These are phyloP conservation scores for Pachycephus smyrnensis DNA, from an alignment of 2,888 invertebrate genomes.

Conservation along the genomic window DNA sequence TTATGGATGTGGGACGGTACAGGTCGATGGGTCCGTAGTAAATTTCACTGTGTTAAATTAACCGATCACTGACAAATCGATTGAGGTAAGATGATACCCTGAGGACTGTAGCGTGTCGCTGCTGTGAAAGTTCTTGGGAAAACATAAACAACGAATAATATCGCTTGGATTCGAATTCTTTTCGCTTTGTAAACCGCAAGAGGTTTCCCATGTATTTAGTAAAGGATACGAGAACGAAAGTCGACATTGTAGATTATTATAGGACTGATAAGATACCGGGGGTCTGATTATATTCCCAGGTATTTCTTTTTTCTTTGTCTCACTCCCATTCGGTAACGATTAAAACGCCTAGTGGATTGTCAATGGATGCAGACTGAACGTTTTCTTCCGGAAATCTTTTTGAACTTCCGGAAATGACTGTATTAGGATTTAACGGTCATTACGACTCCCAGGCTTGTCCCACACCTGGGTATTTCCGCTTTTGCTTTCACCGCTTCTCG, in stretches of 20 bases:
- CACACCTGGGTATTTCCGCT: conserved; percentile 38
- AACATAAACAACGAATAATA: background rate
- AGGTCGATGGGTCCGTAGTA: background rate
- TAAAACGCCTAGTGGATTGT: background rate
- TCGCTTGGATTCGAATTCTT: conserved; percentile 13
- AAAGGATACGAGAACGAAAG: background rate
- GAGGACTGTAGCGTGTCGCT: conserved; percentile 51
- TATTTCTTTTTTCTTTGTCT: background rate
- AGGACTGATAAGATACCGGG: conserved; percentile 15
- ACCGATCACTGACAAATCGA: conserved; percentile 56
- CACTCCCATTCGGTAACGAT: background rate
- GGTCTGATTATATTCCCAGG: conserved; percentile 22
- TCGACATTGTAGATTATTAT: background rate
- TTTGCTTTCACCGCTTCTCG: conserved; percentile 48
- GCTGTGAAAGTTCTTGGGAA: conserved; percentile 48
- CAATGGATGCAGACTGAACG: background rate
- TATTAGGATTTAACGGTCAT: conserved; percentile 27
- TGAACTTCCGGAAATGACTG: background rate
- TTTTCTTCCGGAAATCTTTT: background rate
- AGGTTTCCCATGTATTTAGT: background rate
- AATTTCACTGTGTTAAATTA: conserved; percentile 59
- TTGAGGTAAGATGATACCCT: conserved; percentile 51
- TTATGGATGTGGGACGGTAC: background rate
- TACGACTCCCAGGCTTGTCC: conserved; percentile 45
- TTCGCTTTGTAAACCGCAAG: background rate